phyloP scores from a whole-genome alignment of 2,113 vertebrate genomes.

The Tiliqua scincoides region DNA sequence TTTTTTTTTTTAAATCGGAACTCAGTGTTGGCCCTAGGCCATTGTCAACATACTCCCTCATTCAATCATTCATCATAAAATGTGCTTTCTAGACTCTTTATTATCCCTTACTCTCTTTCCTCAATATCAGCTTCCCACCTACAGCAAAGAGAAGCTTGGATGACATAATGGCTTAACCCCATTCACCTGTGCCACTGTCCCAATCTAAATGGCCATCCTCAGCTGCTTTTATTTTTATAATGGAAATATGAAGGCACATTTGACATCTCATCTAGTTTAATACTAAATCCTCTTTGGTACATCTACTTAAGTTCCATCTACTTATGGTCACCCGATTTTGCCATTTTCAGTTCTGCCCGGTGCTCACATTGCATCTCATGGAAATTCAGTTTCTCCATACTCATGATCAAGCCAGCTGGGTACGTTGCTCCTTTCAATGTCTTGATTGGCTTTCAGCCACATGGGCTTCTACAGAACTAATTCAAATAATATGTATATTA shows the following conservation, averaged over 20 bases:
- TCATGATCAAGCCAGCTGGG: not conserved
- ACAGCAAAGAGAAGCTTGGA: too few relatives aligned
- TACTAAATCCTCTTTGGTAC: too few relatives aligned
- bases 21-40: too few relatives aligned
- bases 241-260: too few relatives aligned
- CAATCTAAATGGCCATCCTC: too few relatives aligned
- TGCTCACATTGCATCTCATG: not conserved
- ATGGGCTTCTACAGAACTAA: conserved; percentile 13
- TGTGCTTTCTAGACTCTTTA: not conserved
- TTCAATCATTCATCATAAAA: not conserved
- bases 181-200: too few relatives aligned
- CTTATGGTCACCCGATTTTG: not conserved
- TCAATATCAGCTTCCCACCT: not conserved
- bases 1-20: too few relatives aligned
- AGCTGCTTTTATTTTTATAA: too few relatives aligned
- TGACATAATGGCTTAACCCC: too few relatives aligned
- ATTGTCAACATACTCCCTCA: too few relatives aligned
- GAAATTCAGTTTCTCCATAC: not conserved
- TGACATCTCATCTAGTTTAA: too few relatives aligned
- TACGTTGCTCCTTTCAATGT: not conserved
- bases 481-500: not conserved
- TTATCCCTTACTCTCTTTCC: not conserved
- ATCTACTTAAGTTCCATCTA: not conserved
- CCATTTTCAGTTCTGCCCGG: not conserved
- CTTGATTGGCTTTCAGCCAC: not conserved